These are phyloP conservation scores for Chaetophractus vellerosus DNA, from an alignment of 2,797 vertebrate species.

Conservation along the genomic window DNA sequence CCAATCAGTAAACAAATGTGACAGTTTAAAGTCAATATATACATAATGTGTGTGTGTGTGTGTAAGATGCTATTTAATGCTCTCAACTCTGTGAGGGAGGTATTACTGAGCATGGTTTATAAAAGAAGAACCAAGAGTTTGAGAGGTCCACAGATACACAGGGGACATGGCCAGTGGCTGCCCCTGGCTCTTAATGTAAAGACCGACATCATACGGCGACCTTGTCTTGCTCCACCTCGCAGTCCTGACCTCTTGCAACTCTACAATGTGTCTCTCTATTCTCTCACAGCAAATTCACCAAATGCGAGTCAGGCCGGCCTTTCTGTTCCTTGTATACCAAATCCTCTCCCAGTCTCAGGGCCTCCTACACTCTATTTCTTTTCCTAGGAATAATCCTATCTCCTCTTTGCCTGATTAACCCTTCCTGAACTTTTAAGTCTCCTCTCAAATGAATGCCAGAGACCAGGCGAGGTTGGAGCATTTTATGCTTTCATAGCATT, in stretches of 20 bases:
- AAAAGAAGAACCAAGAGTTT: not conserved
- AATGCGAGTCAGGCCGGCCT: not conserved
- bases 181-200: not conserved
- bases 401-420: not conserved
- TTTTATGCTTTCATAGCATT: not conserved
- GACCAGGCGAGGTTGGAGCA: not conserved
- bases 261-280: not conserved
- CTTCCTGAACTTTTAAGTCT: constrained; percentile 15
- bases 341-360: not conserved
- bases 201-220: not conserved
- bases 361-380: not conserved
- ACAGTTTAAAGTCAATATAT: not conserved
- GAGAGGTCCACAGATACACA: not conserved
- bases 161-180: not conserved
- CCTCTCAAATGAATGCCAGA: not conserved
- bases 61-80: not conserved
- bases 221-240: not conserved
- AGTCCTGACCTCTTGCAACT: not conserved
- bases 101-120: not conserved
- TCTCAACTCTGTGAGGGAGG: not conserved
- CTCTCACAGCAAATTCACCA: not conserved
- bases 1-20: not conserved
- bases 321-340: not conserved
- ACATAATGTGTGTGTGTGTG: not conserved
- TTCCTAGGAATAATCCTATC: not conserved